A percentile compares a stretch with the other conserved stretches of the same genome.
Conservation (phyloP, 2,797 vertebrate genomes). For the Sardinella longiceps region DNA sequence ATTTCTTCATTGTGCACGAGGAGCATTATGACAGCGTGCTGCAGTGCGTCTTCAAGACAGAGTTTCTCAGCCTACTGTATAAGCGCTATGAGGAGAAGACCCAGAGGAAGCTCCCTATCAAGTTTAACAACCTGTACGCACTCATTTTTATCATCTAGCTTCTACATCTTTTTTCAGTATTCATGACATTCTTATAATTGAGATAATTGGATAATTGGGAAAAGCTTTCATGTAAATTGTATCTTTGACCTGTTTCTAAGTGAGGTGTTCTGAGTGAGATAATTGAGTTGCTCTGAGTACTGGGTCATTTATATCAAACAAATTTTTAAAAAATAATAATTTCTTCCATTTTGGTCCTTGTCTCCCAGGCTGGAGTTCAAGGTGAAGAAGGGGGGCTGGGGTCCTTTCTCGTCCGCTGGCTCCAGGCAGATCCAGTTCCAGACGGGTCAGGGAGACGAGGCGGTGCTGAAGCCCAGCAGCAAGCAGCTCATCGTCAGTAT, state of each 20-base stretch:
- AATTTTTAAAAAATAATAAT: not conserved
- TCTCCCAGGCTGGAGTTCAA: slow-evolving; percentile 81
- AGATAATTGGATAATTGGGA: too few relatives aligned
- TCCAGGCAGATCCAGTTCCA: slow-evolving; percentile 85
- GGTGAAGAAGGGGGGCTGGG: slow-evolving; percentile 86
- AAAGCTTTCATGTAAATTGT: too few relatives aligned
- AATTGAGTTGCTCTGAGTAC: too few relatives aligned
- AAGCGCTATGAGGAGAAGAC: slow-evolving; percentile 79
- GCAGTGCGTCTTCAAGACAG: slow-evolving; percentile 82
- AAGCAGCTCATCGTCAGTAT: slow-evolving; percentile 76
- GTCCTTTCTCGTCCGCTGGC: slow-evolving; percentile 77
- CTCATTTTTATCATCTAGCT: not conserved
- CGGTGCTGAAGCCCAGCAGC: slow-evolving; percentile 69
- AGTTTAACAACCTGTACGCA: slow-evolving; percentile 82
- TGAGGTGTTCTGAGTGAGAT: too few relatives aligned
- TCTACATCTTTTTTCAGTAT: not conserved
- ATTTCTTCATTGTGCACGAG: slow-evolving; percentile 82
- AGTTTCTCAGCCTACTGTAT: slow-evolving; percentile 81
- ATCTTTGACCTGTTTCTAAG: too few relatives aligned
- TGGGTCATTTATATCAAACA: too few relatives aligned
- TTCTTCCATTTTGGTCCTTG: not conserved
- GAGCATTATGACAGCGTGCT: slow-evolving; percentile 82
- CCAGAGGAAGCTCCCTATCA: slow-evolving; percentile 71
- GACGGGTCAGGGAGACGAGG: slow-evolving; percentile 70
- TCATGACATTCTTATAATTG: not conserved